Conservation (phyloP, 2,113 vertebrate genomes). For the Gymnarchus niloticus region DNA sequence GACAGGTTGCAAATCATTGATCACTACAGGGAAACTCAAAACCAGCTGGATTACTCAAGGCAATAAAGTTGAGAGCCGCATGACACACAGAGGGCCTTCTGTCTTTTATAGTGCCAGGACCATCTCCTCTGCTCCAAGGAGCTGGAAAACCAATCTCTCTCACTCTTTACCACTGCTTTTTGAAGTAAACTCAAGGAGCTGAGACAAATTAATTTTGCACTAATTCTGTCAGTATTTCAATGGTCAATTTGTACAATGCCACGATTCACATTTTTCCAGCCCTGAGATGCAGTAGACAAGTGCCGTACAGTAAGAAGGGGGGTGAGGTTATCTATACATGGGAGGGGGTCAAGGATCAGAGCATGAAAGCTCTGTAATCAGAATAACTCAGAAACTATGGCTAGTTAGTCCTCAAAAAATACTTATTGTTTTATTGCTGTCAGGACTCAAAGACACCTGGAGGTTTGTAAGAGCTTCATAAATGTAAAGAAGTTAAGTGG, state of each 20-base stretch:
- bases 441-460: not conserved
- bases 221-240: not conserved
- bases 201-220: slow-evolving; percentile 17
- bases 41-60: not conserved
- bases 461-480: not conserved
- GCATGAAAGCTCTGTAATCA: not conserved
- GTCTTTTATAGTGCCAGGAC: not conserved
- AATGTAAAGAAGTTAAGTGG: slow-evolving; percentile 6
- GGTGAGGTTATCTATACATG: not conserved
- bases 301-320: not conserved
- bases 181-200: not conserved
- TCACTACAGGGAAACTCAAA: not conserved
- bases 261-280: not conserved
- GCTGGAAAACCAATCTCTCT: not conserved
- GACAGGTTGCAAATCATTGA: not conserved
- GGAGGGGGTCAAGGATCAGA: too few relatives aligned
- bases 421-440: not conserved
- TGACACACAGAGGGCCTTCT: not conserved
- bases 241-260: not conserved
- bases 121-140: not conserved
- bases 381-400: not conserved
- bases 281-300: not conserved
- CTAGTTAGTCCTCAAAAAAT: not conserved
- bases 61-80: not conserved
- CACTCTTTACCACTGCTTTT: not conserved